Conservation (phyloP, 2,888 invertebrate species). For the Pecten maximus region DNA sequence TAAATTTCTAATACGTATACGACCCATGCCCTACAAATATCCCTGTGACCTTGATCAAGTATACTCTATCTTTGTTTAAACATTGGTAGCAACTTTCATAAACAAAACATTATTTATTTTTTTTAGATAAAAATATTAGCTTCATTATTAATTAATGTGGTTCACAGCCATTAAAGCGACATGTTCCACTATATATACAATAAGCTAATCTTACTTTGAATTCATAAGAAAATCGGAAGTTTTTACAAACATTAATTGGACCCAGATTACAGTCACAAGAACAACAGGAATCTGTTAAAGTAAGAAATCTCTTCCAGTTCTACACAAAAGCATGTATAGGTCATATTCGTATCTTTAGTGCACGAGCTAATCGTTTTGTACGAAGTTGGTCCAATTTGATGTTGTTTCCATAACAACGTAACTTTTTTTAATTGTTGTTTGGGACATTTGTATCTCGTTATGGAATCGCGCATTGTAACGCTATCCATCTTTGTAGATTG, state of each 20-base stretch:
- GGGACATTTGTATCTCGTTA: background rate
- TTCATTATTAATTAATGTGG: no score
- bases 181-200: no score
- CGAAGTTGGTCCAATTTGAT: conserved; percentile 9
- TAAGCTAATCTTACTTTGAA: no score
- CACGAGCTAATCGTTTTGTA: background rate
- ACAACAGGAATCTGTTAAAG: no score
- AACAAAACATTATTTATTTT: background rate
- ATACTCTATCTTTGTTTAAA: background rate
- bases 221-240: no score
- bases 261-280: no score
- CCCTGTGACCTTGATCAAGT: background rate
- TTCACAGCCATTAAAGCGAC: no score
- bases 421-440: background rate
- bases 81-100: no score
- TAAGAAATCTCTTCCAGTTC: no score
- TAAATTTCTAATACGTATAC: background rate
- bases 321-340: background rate
- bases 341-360: background rate
- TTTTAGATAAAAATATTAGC: background rate
- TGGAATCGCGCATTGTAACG: background rate
- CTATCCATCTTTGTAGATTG: background rate
- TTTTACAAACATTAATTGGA: no score
- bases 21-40: background rate
- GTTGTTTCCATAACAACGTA: background rate